Percentiles rank a stretch among this genome's conserved stretches.
These are phyloP conservation scores for Mustela lutreola DNA, from an alignment of 2,113 vertebrate species.

Conservation along the genomic window DNA sequence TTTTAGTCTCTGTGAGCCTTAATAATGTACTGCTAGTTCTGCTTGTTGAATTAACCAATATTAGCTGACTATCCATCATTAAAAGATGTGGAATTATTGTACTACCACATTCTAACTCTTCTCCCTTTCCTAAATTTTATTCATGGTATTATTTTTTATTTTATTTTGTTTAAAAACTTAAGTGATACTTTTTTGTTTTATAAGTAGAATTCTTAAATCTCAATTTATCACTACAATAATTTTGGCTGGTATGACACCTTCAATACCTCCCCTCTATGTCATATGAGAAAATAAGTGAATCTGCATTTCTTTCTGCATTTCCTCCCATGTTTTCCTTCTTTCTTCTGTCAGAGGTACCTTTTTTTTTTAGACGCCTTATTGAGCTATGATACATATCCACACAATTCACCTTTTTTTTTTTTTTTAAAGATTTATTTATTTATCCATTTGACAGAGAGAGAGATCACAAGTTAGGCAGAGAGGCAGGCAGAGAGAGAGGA, in stretches of 20 bases:
- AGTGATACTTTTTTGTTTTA: neutral
- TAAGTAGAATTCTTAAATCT: neutral
- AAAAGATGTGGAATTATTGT: neutral
- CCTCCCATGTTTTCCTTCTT: neutral
- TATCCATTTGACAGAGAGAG: too few relatives aligned
- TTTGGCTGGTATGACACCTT: neutral
- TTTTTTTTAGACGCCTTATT: neutral
- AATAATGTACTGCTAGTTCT: neutral
- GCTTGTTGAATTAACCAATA: conserved; percentile 3
- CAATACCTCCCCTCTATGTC: neutral
- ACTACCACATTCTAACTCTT: neutral
- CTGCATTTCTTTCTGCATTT: neutral
- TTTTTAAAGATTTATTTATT: too few relatives aligned
- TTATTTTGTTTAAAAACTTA: conserved; percentile 9
- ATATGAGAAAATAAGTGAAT: neutral
- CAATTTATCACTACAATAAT: neutral
- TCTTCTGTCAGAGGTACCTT: neutral
- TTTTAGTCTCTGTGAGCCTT: neutral
- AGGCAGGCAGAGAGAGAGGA: too few relatives aligned
- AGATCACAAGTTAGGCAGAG: too few relatives aligned
- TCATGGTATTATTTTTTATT: neutral
- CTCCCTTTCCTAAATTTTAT: neutral
- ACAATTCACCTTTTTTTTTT: neutral
- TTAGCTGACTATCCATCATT: neutral
- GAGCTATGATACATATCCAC: neutral